phyloP scores from a whole-genome alignment of 1,140 invertebrate genomes.

The Philotrypesis tridentata region DNA sequence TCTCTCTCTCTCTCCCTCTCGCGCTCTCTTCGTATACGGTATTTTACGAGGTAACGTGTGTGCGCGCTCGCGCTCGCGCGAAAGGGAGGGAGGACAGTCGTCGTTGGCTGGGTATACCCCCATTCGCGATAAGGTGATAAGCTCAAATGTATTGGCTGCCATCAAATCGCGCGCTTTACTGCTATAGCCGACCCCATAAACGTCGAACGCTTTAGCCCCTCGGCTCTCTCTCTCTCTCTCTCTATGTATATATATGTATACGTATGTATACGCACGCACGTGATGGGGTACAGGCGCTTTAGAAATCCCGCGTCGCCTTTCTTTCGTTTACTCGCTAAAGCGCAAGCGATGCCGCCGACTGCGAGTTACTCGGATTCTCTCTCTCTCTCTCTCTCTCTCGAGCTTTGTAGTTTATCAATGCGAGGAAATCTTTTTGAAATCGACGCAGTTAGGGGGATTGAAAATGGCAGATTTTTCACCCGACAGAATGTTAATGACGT shows the following conservation, averaged over 20 bases:
- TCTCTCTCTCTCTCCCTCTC: neutral
- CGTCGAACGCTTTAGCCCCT: slow-evolving; percentile 57
- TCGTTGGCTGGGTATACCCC: slow-evolving; percentile 61
- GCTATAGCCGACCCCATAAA: slow-evolving; percentile 66
- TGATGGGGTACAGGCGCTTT: slow-evolving; percentile 6
- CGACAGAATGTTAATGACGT: too few species aligned
- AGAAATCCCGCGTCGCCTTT: slow-evolving; percentile 21
- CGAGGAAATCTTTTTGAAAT: too few species aligned
- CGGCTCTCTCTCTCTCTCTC: slow-evolving; percentile 3
- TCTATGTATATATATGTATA: neutral
- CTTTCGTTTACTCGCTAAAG: neutral
- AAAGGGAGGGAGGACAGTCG: slow-evolving; percentile 51
- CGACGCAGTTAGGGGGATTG: too few species aligned
- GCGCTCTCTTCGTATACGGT: slow-evolving; percentile 43
- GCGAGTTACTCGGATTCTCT: neutral
- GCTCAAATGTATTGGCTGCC: slow-evolving; percentile 73
- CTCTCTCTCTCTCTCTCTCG: neutral
- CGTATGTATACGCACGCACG: neutral
- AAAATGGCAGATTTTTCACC: too few species aligned
- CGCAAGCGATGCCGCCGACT: neutral
- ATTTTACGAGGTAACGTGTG: slow-evolving; percentile 62
- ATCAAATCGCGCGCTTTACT: slow-evolving; percentile 72
- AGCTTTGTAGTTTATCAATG: neutral
- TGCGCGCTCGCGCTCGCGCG: slow-evolving; percentile 50
- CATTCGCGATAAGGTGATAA: slow-evolving; percentile 73